Percentiles rank a stretch among this genome's conserved stretches.
These are phyloP conservation scores for Halisarca cf. caerulea DNA, from an alignment of 37 sponge, comb jelly and placozoan species.

Conservation along the genomic window DNA sequence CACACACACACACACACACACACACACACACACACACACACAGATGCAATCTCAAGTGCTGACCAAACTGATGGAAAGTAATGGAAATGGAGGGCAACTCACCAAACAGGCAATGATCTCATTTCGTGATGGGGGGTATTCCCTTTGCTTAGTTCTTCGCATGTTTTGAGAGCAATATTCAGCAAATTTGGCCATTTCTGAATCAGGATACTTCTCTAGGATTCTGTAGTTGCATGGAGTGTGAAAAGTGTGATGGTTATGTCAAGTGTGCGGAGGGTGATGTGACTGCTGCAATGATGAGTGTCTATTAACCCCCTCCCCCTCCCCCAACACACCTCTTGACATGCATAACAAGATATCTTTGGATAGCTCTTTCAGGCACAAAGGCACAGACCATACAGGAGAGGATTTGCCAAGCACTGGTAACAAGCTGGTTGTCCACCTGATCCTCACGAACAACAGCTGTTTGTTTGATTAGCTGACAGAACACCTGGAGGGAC, in stretches of 20 bases:
- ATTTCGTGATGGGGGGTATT: conserved; percentile 68
- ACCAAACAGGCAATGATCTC: conserved; percentile 86
- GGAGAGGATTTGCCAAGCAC: conserved; percentile 84
- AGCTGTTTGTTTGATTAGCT: conserved; percentile 96
- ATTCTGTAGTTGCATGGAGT: too few relatives aligned
- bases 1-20: conserved; percentile 9
- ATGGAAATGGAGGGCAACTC: conserved; percentile 1
- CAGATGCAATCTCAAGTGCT: conserved; percentile 11
- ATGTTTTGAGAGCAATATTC: conserved; percentile 65
- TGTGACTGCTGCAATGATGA: not conserved
- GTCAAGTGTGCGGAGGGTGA: not conserved
- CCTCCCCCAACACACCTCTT: conserved; percentile 67
- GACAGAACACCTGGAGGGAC: conserved; percentile 78
- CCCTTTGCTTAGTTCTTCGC: conserved; percentile 66
- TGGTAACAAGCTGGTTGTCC: conserved; percentile 57
- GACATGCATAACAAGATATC: conserved; percentile 83
- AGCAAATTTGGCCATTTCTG: conserved; percentile 88
- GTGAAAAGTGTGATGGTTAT: not conserved
- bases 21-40: conserved; percentile 1
- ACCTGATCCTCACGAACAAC: conserved; percentile 41
- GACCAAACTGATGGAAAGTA: too few relatives aligned
- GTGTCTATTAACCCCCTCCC: not conserved
- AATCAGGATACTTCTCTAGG: conserved; percentile 64
- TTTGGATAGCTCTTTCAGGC: conserved; percentile 82
- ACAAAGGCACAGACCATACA: conserved; percentile 84